Percentiles rank a stretch among this genome's conserved stretches.
Evolutionary conservation across 2,113 vertebrate genomes (phyloP).

Genomic region (Hypanus sabinus): DNA sequence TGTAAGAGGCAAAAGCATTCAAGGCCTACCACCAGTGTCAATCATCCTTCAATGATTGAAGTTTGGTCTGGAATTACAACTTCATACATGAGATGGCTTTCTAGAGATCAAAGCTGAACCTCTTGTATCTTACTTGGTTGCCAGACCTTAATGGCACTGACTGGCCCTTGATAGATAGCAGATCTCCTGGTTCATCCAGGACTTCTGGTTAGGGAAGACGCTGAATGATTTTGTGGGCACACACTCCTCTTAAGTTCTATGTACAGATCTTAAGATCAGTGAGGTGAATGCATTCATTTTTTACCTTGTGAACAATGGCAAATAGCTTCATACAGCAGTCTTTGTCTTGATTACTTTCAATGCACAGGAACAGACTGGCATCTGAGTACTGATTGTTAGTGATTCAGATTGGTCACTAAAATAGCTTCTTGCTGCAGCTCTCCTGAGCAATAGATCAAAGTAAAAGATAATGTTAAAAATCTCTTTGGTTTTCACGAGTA

Average conservation of each 20-base stretch:
- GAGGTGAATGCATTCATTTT: background rate
- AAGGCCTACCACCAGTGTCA: too few species aligned
- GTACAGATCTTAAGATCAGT: background rate
- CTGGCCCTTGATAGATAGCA: too few species aligned
- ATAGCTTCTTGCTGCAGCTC: background rate
- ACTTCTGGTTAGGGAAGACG: too few species aligned
- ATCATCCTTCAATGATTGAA: too few species aligned
- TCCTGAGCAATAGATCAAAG: background rate
- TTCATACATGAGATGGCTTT: too few species aligned
- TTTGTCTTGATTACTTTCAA: background rate
- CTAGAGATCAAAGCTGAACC: too few species aligned
- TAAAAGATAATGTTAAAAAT: background rate
- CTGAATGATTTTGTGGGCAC: too few species aligned
- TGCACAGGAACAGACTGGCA: background rate
- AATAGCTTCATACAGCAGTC: background rate
- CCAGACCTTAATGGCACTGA: too few species aligned
- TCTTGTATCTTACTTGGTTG: too few species aligned
- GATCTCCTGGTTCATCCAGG: too few species aligned
- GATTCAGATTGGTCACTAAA: background rate
- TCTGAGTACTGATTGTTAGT: background rate
- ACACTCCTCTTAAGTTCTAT: background rate
- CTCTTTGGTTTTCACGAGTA: background rate
- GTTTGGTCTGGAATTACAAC: too few species aligned
- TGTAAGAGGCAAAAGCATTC: too few species aligned
- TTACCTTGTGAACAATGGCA: background rate